A percentile compares a stretch with the other conserved stretches of the same genome.
These are phyloP conservation scores for Loxodonta africana DNA, from an alignment of 2,113 vertebrate genomes.

Conservation along the genomic window DNA sequence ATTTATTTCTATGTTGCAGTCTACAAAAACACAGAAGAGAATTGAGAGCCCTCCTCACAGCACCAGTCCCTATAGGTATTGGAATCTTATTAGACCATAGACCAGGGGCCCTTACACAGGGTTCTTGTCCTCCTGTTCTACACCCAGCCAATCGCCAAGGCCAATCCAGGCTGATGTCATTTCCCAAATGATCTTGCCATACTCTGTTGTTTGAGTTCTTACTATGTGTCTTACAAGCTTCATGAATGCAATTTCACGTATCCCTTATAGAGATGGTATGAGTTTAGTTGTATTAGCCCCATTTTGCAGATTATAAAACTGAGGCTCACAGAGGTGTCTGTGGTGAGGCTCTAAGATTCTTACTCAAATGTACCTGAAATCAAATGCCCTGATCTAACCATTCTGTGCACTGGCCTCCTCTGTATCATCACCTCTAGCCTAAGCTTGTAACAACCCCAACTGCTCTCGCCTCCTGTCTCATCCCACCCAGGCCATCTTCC, in stretches of 20 bases:
- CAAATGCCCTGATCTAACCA: not conserved
- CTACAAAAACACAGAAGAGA: not conserved
- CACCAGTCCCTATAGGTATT: fast-evolving
- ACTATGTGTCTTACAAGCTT: too few relatives aligned
- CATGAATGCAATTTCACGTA: not conserved
- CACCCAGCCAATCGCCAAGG: too few relatives aligned
- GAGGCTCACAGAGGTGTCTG: not conserved
- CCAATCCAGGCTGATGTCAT: too few relatives aligned
- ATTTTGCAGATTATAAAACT: not conserved
- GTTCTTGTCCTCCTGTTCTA: not conserved
- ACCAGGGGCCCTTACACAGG: not conserved
- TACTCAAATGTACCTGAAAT: not conserved
- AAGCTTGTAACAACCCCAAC: fast-evolving
- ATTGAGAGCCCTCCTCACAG: not conserved
- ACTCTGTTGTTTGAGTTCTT: not conserved
- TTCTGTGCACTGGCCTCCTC: not conserved
- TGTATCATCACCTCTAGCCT: too few relatives aligned
- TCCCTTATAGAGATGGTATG: too few relatives aligned
- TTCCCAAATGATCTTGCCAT: too few relatives aligned
- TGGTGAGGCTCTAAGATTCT: not conserved
- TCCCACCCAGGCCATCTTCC: too few relatives aligned
- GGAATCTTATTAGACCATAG: not conserved
- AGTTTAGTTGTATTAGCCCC: not conserved
- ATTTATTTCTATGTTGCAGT: not conserved
- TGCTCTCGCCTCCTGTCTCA: not conserved